Conservation (phyloP, 2,113 vertebrate genomes). For the Nyctibius bracteatus region DNA sequence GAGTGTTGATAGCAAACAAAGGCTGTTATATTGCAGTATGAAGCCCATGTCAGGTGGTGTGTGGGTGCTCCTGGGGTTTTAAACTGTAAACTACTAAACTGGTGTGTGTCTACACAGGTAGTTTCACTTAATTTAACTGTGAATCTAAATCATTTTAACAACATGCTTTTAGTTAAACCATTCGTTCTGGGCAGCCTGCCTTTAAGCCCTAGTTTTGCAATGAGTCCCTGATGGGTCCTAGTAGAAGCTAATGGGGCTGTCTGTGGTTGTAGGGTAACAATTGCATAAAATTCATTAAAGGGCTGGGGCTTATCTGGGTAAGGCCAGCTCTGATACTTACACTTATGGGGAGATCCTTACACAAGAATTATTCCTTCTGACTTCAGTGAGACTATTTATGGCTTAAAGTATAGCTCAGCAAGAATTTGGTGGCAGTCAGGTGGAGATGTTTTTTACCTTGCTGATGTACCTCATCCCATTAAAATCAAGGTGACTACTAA, state of each 20-base stretch:
- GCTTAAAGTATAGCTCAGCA: background rate
- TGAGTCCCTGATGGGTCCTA: background rate
- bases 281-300: background rate
- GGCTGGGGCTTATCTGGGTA: background rate
- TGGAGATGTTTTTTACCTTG: background rate
- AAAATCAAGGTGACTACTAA: background rate
- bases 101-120: conserved; percentile 28
- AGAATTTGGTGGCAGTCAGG: background rate
- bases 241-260: background rate
- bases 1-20: conserved; percentile 20
- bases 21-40: background rate
- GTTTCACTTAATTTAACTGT: conserved; percentile 57
- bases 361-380: background rate
- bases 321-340: background rate
- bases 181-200: conserved; percentile 19
- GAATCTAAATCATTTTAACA: conserved; percentile 56
- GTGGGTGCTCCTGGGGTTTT: background rate
- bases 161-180: conserved; percentile 20
- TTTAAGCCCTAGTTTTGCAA: conserved; percentile 15
- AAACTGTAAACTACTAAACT: conserved; percentile 33
- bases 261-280: background rate
- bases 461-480: background rate
- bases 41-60: background rate
- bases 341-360: background rate
- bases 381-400: background rate